Evolutionary conservation across 2,888 invertebrate species (phyloP).

Genomic region (Epistrophe grossulariae): DNA sequence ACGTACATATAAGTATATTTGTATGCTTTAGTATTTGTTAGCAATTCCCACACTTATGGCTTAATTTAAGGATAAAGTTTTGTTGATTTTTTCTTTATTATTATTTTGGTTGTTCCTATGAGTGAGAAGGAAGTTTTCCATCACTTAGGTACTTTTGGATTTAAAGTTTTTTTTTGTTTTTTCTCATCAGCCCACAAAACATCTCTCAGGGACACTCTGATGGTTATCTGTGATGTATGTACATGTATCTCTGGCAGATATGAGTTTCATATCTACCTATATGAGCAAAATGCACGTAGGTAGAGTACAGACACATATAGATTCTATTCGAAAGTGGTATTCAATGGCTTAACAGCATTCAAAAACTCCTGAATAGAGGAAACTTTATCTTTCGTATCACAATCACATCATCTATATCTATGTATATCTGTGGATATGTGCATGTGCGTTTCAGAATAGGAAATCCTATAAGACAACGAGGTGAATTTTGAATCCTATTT

Average conservation of each 20-base stretch:
- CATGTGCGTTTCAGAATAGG: conserved; percentile 1
- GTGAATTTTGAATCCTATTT: conserved; percentile 64
- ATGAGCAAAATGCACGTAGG: conserved; percentile 32
- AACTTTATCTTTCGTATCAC: conserved; percentile 65
- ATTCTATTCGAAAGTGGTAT: conserved; percentile 59
- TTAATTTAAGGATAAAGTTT: conserved; percentile 69
- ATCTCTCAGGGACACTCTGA: conserved; percentile 34
- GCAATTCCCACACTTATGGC: conserved; percentile 33
- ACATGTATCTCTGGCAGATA: conserved; percentile 37
- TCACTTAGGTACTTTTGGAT: conserved; percentile 1
- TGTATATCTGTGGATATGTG: neutral
- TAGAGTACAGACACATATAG: neutral
- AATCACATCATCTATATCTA: conserved; percentile 55
- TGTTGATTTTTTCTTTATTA: conserved; percentile 53
- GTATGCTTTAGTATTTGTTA: neutral
- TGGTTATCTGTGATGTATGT: conserved; percentile 43
- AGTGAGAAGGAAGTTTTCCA: conserved; percentile 33
- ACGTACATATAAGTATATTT: conserved; percentile 18
- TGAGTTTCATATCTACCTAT: conserved; percentile 60
- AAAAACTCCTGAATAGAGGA: conserved; percentile 60
- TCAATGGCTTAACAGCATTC: conserved; percentile 70
- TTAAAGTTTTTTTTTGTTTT: conserved; percentile 9
- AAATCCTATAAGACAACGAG: conserved; percentile 40
- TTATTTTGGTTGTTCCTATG: conserved; percentile 24
- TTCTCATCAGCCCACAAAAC: conserved; percentile 20